Base-by-base conservation (phyloP, 2,888 invertebrate genomes). In the Coleophora flavipennella region DNA sequence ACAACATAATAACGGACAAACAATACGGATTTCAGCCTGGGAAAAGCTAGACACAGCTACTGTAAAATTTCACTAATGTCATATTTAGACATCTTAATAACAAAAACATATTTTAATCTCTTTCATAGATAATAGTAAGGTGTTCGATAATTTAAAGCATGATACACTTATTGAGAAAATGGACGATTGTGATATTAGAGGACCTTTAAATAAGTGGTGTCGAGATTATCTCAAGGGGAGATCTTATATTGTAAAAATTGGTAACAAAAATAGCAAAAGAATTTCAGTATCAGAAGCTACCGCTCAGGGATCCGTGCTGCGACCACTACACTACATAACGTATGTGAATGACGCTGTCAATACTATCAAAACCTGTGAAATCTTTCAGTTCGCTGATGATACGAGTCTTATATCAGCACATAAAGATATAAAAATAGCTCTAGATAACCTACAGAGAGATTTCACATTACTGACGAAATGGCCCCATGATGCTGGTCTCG, bases 311-410 rank as follows among this genome's bases (percentile, higher is more conserved):
- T 37, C 32, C 8, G 37, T 37, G n/a, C 8, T 37, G 8, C 31
- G 50, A 6, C 50, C 49, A 0, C n/a, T 49, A n/a, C 47, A 50
- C 33, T 50, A 45, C 27, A 26, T 48, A 1, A 38, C 45, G 1
- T 50, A 50, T 13, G 48, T 45, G 1, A 48, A 50, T 11, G 31
- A 39, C n/a, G 12, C 39, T 1, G 13, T 10, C 1, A 44, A 45
- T 13, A 14, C 31, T 12, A 34, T 38, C 8, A 11, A 38, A 12
- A 20, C 36, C 6, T 41, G 44, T 35, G 36, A 41, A 7, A 44
- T 46, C 1, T 50, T 41, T 14, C 46, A 46, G 33, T 50, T 43
- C 13, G 47, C 50, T 9, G 50, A 51, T 27, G 51, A 47, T 33
- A 53, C 49, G 1, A 49, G 53, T 13, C 37, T 51, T 1, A 10